Percentiles rank a stretch among this genome's conserved stretches.
Evolutionary conservation across 2,888 invertebrate genomes (phyloP).

Genomic region (Hymenopus coronatus): DNA sequence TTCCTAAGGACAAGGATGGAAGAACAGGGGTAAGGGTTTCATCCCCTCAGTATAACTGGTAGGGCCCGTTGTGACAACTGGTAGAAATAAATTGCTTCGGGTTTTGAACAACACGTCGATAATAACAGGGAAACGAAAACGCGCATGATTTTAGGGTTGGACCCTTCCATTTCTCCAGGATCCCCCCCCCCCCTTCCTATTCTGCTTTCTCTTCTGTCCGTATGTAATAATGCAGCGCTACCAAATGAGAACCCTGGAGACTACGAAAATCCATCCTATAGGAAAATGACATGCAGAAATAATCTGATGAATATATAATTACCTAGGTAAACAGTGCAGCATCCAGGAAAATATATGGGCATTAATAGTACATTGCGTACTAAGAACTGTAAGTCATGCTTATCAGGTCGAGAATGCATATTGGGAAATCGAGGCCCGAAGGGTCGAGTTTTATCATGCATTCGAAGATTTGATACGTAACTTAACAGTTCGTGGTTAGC

Average conservation of each 20-base stretch:
- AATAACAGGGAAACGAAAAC: constrained; percentile 31
- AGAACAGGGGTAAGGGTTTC: constrained; percentile 1
- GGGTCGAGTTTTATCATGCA: too few species aligned
- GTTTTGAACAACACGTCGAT: constrained; percentile 35
- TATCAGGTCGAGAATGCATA: too few species aligned
- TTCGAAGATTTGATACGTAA: too few species aligned
- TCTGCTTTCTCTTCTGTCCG: background rate
- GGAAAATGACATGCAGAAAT: too few species aligned
- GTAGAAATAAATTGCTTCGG: constrained; percentile 35
- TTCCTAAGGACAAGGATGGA: constrained; percentile 22
- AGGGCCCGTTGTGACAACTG: constrained; percentile 32
- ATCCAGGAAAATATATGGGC: fast-evolving
- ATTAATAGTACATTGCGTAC: too few species aligned
- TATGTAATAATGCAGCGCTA: constrained; percentile 23
- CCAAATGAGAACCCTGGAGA: background rate
- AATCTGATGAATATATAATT: too few species aligned
- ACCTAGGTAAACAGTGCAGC: too few species aligned
- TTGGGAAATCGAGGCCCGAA: too few species aligned
- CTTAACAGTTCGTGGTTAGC: too few species aligned
- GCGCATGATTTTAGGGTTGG: constrained; percentile 24
- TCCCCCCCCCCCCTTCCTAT: constrained; percentile 31
- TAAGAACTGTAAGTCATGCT: too few species aligned
- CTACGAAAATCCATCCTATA: too few species aligned
- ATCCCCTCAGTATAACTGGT: constrained; percentile 15
- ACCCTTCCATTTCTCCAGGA: constrained; percentile 29